Evolutionary conservation across 2,888 invertebrate genomes (phyloP), one percentile per base, ranked within the genome.

Genomic region (Venusia cambrica): DNA sequence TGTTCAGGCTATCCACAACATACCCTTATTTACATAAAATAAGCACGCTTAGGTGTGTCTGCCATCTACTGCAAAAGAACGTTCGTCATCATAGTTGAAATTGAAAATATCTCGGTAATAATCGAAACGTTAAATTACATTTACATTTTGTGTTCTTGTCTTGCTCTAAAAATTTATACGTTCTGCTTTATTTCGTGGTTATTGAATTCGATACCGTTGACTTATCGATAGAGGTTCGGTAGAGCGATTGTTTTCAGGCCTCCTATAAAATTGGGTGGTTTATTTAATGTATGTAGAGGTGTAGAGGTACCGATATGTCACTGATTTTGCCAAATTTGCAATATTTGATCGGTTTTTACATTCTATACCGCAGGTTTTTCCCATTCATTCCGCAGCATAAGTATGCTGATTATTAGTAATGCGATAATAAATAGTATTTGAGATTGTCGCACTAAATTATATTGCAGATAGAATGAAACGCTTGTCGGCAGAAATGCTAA

Each of bases 21-120:
- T 27, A 31, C 25, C 17, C 28, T 20, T 40, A 45, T 50, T 45
- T 45, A 34, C 47, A 43, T 38, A 36, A 42, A 42, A 28, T 29
- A 28, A 25, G 30, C 13, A 35, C 21, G 35, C 18, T 25, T 20
- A 14, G 13, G 13, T 22, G 11, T 26, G 30, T 40, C 30, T 40
- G 18, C 22, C 6, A 21, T 27, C 14, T 22, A 31, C 29, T 28
- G 30, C 18, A 34, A 21, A 12, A 22, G 18, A 21, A 15, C 13
- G 10, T 25, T 27, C 35, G 9, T 18, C 22, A 35, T 33, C 9
- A 12, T 10, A 20, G 3, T 8, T 7, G 11, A 10, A n/a, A 10
- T 14, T 9, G 17, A 12, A 17, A 14, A 9, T 13, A 6, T 11
- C 5, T 14, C n/a, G 9, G n/a, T 24, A 17, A 22, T 17, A 31